A percentile compares a stretch with the other conserved stretches of the same genome.
These are phyloP conservation scores for Meandrina meandrites DNA, from an alignment of 92 coral and sea anemone species.

Conservation along the genomic window DNA sequence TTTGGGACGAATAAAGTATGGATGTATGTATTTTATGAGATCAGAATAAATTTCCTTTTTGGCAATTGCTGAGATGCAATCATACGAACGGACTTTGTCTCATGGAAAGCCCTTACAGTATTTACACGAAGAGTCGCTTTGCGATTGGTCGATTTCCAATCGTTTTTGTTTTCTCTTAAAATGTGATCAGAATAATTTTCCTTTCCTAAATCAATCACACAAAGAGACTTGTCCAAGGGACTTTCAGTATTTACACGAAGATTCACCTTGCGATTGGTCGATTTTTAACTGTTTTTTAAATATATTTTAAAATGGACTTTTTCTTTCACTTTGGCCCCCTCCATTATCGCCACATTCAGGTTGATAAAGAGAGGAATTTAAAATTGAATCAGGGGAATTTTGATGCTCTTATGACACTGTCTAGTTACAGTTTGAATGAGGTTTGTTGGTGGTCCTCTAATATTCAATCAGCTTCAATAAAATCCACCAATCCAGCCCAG, in stretches of 20 bases:
- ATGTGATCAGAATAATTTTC: neutral
- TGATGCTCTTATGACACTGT: conserved; percentile 42
- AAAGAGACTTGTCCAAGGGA: neutral
- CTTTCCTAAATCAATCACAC: neutral
- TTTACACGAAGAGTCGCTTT: too few relatives aligned
- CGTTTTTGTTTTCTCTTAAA: too few relatives aligned
- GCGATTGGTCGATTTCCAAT: too few relatives aligned
- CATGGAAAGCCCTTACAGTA: too few relatives aligned
- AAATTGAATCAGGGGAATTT: conserved; percentile 30
- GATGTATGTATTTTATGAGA: too few relatives aligned
- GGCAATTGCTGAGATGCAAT: too few relatives aligned
- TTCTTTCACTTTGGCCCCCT: conserved; percentile 45
- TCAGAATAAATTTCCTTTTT: too few relatives aligned
- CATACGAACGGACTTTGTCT: too few relatives aligned
- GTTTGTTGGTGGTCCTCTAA: conserved; percentile 50
- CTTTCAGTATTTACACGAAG: neutral
- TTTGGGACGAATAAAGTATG: too few relatives aligned
- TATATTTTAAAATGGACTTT: neutral
- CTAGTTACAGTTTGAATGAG: conserved; percentile 32
- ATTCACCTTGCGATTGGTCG: too few relatives aligned
- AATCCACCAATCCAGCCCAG: conserved; percentile 30
- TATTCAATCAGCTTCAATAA: conserved; percentile 29
- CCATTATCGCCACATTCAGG: conserved; percentile 51
- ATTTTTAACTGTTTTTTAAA: too few relatives aligned
- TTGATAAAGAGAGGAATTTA: conserved; percentile 15